phyloP scores from a whole-genome alignment of 53 echinoderm and acorn worm species.

The Temnopleurus reevesii region DNA sequence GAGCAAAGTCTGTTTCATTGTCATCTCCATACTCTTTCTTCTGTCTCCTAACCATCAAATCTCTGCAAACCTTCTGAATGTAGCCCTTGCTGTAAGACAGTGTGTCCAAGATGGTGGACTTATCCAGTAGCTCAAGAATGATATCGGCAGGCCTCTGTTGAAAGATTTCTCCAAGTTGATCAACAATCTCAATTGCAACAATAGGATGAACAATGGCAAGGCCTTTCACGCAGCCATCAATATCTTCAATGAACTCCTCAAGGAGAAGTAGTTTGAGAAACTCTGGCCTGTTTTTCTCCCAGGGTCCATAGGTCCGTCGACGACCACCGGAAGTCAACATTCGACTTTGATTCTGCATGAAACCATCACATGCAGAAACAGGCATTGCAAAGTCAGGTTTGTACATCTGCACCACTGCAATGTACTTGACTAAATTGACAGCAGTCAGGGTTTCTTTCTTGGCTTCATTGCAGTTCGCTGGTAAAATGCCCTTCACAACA shows the following conservation, averaged over 20 bases:
- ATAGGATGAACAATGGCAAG: slow-evolving; percentile 65
- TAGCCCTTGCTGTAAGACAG: slow-evolving; percentile 20
- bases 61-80: slow-evolving; percentile 48
- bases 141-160: slow-evolving; percentile 49
- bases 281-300: slow-evolving; percentile 59
- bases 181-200: slow-evolving; percentile 61
- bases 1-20: slow-evolving; percentile 67
- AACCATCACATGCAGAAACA: slow-evolving; percentile 74
- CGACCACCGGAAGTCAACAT: neutral
- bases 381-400: slow-evolving; percentile 68
- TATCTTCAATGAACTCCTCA: slow-evolving; percentile 20
- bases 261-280: slow-evolving; percentile 50
- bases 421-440: slow-evolving; percentile 65
- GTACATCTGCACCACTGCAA: slow-evolving; percentile 70
- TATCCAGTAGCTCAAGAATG: slow-evolving; percentile 51
- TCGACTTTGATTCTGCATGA: slow-evolving; percentile 50
- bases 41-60: slow-evolving; percentile 65
- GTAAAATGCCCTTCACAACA: slow-evolving; percentile 50
- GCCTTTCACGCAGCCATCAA: slow-evolving; percentile 50
- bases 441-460: slow-evolving; percentile 13
- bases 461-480: neutral
- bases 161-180: slow-evolving; percentile 37
- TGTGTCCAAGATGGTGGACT: slow-evolving; percentile 52
- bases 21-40: slow-evolving; percentile 55
- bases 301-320: neutral